Evolutionary conservation across 2,113 vertebrate genomes (phyloP), one percentile per base, ranked within the genome.

Genomic region (Crocuta crocuta): DNA sequence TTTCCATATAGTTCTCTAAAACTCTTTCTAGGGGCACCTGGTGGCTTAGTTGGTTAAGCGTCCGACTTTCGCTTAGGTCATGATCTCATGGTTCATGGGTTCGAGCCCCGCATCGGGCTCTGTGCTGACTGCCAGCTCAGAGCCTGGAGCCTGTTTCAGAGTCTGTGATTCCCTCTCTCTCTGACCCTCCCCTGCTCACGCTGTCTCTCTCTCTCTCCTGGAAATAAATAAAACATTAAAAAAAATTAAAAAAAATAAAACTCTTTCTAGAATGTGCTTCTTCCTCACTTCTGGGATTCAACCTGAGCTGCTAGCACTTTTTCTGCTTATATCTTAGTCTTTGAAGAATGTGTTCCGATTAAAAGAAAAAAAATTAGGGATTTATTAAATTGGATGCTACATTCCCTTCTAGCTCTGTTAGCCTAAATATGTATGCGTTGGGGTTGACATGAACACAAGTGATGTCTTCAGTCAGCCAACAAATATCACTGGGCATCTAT

Each of bases 181-280:
- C 39, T 39, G 39, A 39, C 39, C 39, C 39, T 39, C 39, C 39
- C 39, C 39, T 39, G 39, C 39, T 39, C 39, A 39, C 39, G 3
- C 39, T 39, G 39, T 39, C 39, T 39, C 39, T 39, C 39, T 39
- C 39, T 39, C 39, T 39, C 39, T 39, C 39, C 39, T 39, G 39
- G 39, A 39, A 39, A 39, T 39, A 39, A 39, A 39, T 39, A 39
- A 39, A 39, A 39, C 39, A 39, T 39, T 39, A 39, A 39, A 39
- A 39, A 39, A 39, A 3, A 39, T 39, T 3, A 39, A 39, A 39
- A 39, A 39, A 39, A 3, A 39, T 74, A 50, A 43, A 55, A 74
- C 70, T 63, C 84, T 97, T 96, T n/a, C 61, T 76, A 70, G 79
- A 96, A 63, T 71, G 12, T 24, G 0, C 53, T 71, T 87, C n/a